phyloP scores from a whole-genome alignment of 2,797 vertebrate species.

The Chanos chanos region DNA sequence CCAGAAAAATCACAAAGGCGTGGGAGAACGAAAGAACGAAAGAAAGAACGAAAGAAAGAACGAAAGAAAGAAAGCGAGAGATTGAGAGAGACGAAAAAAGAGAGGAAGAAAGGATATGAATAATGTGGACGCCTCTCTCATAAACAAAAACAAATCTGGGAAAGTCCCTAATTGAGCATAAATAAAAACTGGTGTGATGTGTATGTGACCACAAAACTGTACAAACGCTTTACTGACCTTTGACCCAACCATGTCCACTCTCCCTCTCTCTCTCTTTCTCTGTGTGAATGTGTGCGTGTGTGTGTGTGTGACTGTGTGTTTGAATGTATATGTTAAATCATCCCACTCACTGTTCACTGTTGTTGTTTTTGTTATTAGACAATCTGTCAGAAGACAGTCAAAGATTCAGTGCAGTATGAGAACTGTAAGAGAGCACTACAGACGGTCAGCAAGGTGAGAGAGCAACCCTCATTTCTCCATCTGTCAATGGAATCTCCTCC shows the following conservation, averaged over 20 bases:
- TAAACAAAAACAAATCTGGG: too few relatives aligned
- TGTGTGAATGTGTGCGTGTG: not conserved
- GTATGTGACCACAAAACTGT: too few relatives aligned
- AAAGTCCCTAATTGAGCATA: too few relatives aligned
- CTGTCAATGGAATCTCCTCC: not conserved
- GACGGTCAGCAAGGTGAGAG: conserved; percentile 88
- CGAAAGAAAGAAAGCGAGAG: not conserved
- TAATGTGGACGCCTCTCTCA: too few relatives aligned
- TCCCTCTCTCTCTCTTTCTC: too few relatives aligned
- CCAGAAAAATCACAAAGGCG: conserved; percentile 6
- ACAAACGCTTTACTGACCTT: not conserved
- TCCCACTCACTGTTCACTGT: not conserved
- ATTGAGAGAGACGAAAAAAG: too few relatives aligned
- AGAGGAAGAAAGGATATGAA: too few relatives aligned
- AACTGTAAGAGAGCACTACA: conserved; percentile 86
- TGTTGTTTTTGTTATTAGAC: conserved; percentile 74
- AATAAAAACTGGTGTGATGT: too few relatives aligned
- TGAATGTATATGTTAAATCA: not conserved
- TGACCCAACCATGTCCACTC: not conserved
- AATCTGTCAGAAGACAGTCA: conserved; percentile 94
- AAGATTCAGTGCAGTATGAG: conserved; percentile 81
- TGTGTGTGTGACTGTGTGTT: not conserved
- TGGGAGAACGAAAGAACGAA: conserved; percentile 3
- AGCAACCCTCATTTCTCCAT: not conserved
- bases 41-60: too few relatives aligned